These are phyloP conservation scores for Aphaenogaster ashmeadi DNA, from an alignment of 1,140 invertebrate genomes.

Conservation along the genomic window DNA sequence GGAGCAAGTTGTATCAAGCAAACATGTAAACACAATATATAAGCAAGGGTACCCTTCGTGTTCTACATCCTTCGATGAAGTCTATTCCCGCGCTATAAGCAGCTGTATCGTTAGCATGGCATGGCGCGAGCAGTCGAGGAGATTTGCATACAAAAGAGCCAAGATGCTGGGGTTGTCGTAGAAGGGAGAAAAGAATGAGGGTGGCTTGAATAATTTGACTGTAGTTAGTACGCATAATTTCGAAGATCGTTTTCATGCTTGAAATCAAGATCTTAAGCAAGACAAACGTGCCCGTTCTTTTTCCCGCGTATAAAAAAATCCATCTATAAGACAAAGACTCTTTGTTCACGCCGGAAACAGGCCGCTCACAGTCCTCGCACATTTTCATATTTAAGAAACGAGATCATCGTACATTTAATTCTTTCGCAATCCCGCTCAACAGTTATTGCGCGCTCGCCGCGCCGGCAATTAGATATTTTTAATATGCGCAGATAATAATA, in stretches of 20 bases:
- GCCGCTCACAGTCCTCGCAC: too few relatives aligned
- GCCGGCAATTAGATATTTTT: not conserved
- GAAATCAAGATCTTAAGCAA: constrained; percentile 27
- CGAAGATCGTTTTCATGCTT: constrained; percentile 6
- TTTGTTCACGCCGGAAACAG: not conserved
- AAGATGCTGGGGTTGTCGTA: constrained; percentile 3
- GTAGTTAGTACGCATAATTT: constrained; percentile 47
- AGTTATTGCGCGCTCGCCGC: constrained; percentile 4
- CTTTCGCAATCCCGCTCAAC: not conserved
- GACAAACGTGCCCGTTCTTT: not conserved
- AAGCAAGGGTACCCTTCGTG: not conserved
- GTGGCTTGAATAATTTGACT: constrained; percentile 48
- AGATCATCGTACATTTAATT: constrained; percentile 7
- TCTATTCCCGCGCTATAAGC: constrained; percentile 31
- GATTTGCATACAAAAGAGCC: constrained; percentile 57
- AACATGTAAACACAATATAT: constrained; percentile 29
- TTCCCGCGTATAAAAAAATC: not conserved
- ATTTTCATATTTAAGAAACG: constrained; percentile 13
- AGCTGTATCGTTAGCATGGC: constrained; percentile 32
- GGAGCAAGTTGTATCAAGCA: not conserved
- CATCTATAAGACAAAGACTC: not conserved
- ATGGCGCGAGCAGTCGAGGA: not conserved
- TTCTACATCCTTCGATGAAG: constrained; percentile 40
- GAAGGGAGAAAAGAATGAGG: constrained; percentile 2
- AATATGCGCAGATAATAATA: constrained; percentile 29